A percentile compares a stretch with the other conserved stretches of the same genome.
These are phyloP conservation scores for Diadophis punctatus DNA, from an alignment of 2,113 vertebrate genomes.

Conservation along the genomic window DNA sequence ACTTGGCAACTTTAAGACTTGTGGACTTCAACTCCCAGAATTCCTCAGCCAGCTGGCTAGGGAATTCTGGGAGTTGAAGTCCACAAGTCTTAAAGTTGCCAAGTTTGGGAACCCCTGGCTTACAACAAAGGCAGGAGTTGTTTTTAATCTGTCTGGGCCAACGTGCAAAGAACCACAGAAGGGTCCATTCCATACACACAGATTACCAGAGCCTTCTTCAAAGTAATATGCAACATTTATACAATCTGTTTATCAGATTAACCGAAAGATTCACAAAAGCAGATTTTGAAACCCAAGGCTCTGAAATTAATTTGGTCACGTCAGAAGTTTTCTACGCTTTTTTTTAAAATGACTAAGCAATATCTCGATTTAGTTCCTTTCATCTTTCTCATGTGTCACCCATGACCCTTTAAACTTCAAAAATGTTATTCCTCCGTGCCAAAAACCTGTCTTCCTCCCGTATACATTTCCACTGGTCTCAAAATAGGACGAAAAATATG, in stretches of 20 bases:
- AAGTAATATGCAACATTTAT: neutral
- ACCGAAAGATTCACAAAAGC: neutral
- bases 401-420: neutral
- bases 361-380: neutral
- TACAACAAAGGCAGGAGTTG: neutral
- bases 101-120: neutral
- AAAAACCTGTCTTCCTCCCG: neutral
- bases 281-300: neutral
- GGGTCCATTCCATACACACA: neutral
- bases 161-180: too few relatives aligned
- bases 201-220: neutral
- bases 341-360: neutral
- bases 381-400: neutral
- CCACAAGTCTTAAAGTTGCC: too few relatives aligned
- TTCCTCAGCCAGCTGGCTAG: too few relatives aligned
- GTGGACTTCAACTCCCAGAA: too few relatives aligned
- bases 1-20: too few relatives aligned
- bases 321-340: neutral
- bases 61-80: too few relatives aligned
- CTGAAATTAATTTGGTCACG: neutral
- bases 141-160: neutral
- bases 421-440: neutral
- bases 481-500: rapidly evolving
- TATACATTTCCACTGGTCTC: neutral
- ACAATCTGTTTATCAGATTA: neutral